phyloP scores from a whole-genome alignment of 35 echinoderm and acorn worm species.

The Lytechinus pictus region DNA sequence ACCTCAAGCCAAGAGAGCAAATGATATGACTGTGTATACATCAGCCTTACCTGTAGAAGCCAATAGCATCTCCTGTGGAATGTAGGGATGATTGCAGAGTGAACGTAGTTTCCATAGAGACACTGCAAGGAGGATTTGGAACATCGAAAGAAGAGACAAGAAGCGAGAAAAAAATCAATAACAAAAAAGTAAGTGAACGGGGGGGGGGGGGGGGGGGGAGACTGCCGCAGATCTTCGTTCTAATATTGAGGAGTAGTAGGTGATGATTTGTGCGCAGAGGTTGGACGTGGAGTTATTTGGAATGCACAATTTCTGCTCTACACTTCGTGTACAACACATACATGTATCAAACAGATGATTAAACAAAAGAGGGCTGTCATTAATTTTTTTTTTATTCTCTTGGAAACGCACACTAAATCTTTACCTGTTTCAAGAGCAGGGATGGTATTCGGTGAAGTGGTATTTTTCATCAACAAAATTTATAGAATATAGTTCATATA shows the following conservation, averaged over 20 bases:
- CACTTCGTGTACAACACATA: neutral
- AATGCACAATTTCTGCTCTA: neutral
- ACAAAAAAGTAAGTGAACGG: neutral
- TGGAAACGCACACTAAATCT: neutral
- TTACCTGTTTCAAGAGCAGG: neutral
- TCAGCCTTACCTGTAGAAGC: conserved; percentile 80
- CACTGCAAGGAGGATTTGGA: conserved; percentile 66
- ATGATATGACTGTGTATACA: neutral
- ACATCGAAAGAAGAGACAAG: conserved; percentile 48
- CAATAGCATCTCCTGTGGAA: conserved; percentile 98
- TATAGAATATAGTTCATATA: no score
- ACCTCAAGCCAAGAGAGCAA: no score
- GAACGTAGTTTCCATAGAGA: conserved; percentile 96
- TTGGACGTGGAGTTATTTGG: neutral
- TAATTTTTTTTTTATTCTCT: neutral
- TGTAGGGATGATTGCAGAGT: conserved; percentile 97
- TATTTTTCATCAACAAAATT: no score
- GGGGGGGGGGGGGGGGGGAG: neutral
- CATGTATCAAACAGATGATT: neutral
- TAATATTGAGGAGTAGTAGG: neutral
- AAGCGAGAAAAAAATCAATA: neutral
- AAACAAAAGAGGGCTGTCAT: neutral
- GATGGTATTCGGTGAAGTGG: no score
- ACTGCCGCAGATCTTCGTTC: neutral
- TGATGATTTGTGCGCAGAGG: neutral